Conservation (phyloP, 2,888 invertebrate species). For the Cinara cedri region DNA sequence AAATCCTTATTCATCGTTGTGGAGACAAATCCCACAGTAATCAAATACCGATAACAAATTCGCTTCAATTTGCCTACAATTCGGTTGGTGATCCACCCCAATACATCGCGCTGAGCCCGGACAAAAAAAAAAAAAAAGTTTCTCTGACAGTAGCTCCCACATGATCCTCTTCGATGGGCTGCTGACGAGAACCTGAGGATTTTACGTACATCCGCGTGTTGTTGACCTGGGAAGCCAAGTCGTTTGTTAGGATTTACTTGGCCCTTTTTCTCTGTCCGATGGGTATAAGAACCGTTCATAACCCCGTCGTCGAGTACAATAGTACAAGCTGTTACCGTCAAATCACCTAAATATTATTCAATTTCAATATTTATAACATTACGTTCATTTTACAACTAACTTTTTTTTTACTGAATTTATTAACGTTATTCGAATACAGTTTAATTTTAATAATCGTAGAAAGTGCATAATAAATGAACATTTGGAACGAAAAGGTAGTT, state of each 20-base stretch:
- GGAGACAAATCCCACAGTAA: slow-evolving; percentile 19
- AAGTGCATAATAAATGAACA: no score
- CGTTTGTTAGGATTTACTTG: slow-evolving; percentile 33
- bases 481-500: no score
- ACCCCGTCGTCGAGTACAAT: neutral
- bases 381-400: no score
- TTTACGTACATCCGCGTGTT: slow-evolving; percentile 1
- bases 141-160: neutral
- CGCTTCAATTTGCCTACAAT: neutral
- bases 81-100: neutral
- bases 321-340: no score
- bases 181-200: slow-evolving; percentile 28
- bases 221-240: slow-evolving; percentile 14
- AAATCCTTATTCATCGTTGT: slow-evolving; percentile 21
- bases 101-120: neutral
- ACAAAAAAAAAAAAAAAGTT: slow-evolving; percentile 22
- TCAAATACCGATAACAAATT: slow-evolving; percentile 35
- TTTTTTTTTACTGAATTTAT: no score
- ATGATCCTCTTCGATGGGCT: neutral
- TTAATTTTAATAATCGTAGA: no score
- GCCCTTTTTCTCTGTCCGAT: neutral
- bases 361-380: no score
- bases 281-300: neutral
- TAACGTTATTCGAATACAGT: no score
- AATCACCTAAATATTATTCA: no score